A percentile compares a stretch with the other conserved stretches of the same genome.
Conservation (phyloP, 2,888 invertebrate genomes). For the Nomada ruficornis region DNA sequence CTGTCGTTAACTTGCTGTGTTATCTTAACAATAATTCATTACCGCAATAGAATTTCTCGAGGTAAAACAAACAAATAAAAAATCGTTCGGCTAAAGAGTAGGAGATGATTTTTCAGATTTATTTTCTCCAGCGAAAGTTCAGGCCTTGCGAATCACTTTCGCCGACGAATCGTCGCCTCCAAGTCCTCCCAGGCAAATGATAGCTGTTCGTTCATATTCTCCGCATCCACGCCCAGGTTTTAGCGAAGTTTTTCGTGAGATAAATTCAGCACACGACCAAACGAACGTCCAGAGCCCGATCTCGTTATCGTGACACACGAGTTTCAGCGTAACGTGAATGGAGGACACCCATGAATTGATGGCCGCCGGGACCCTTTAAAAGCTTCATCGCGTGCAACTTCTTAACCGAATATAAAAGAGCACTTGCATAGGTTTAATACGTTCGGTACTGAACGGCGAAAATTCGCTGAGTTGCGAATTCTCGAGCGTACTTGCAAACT, state of each 20-base stretch:
- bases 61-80: no score
- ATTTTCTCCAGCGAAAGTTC: not conserved
- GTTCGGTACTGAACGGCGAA: not conserved
- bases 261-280: not conserved
- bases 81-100: not conserved
- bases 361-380: not conserved
- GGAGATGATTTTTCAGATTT: not conserved
- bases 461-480: slow-evolving; percentile 17
- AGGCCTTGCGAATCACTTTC: not conserved
- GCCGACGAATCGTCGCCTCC: not conserved
- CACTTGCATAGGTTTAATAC: not conserved
- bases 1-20: no score
- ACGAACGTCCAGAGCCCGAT: not conserved
- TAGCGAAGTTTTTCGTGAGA: not conserved
- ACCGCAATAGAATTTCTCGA: no score
- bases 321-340: not conserved
- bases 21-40: no score
- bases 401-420: not conserved
- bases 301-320: slow-evolving; percentile 14
- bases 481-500: not conserved
- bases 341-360: slow-evolving; percentile 3
- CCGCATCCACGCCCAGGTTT: not conserved
- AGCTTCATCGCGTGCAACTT: slow-evolving; percentile 15
- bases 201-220: not conserved
- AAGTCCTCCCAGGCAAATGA: not conserved